Conservation (phyloP, 2,113 vertebrate species). For the Phyllopteryx taeniolatus region DNA sequence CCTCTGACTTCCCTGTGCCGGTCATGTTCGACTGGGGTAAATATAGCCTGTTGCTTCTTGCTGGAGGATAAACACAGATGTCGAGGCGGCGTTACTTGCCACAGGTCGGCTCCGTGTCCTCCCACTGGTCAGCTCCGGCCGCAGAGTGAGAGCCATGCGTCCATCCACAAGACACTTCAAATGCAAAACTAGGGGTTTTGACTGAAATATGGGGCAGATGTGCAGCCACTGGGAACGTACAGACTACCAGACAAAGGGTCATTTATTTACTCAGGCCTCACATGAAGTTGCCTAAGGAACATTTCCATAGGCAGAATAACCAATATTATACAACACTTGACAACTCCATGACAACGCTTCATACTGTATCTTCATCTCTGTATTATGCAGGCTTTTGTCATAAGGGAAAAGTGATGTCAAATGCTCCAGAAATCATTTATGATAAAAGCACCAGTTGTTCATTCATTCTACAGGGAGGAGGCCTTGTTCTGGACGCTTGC, state of each 20-base stretch:
- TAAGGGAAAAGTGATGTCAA: constrained; percentile 20
- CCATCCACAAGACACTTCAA: constrained; percentile 48
- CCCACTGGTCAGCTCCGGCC: constrained; percentile 41
- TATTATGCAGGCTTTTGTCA: constrained; percentile 15
- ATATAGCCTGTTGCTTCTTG: constrained; percentile 78
- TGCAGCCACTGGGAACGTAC: constrained; percentile 24
- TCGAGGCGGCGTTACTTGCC: constrained; percentile 68
- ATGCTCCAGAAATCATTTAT: constrained; percentile 6
- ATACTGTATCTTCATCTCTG: constrained; percentile 25
- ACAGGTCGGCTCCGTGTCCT: constrained; percentile 56
- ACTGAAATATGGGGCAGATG: constrained; percentile 21
- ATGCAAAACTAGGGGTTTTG: constrained; percentile 35
- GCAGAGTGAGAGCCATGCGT: constrained; percentile 23
- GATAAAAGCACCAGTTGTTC: constrained; percentile 19
- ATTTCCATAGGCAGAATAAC: constrained; percentile 5
- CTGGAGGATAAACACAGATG: constrained; percentile 78
- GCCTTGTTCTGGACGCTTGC: constrained; percentile 30
- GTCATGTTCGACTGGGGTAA: constrained; percentile 71
- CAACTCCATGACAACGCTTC: constrained; percentile 23
- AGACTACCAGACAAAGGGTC: constrained; percentile 28
- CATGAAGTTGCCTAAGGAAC: neutral
- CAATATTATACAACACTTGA: constrained; percentile 13
- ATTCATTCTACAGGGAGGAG: constrained; percentile 20
- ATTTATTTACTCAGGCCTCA: constrained; percentile 35
- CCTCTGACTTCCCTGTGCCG: constrained; percentile 34